These are phyloP conservation scores for Perca fluviatilis DNA, from an alignment of 2,113 vertebrate genomes.

Conservation along the genomic window DNA sequence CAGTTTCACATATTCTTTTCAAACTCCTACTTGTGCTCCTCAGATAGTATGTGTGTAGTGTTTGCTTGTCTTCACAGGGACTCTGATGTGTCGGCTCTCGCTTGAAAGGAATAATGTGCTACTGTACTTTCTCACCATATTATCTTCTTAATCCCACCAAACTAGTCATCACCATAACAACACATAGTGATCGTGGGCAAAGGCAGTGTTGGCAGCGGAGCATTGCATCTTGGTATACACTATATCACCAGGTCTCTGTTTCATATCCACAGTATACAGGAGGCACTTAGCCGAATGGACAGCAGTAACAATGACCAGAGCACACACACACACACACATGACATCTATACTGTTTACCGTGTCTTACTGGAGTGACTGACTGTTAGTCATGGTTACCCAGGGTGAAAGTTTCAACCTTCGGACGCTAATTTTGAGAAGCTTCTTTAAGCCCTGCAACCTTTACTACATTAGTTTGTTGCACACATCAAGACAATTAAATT, in stretches of 20 bases:
- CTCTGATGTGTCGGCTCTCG: neutral
- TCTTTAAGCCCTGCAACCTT: neutral
- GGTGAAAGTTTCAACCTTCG: slow-evolving; percentile 4
- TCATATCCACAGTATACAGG: slow-evolving; percentile 11
- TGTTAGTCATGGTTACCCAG: slow-evolving; percentile 54
- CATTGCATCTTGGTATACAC: slow-evolving; percentile 37
- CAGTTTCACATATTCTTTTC: slow-evolving; percentile 3
- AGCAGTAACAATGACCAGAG: slow-evolving; percentile 46
- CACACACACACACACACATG: slow-evolving; percentile 70
- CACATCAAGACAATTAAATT: too few species aligned
- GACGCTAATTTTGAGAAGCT: slow-evolving; percentile 5
- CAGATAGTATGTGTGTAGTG: neutral
- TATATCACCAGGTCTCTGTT: slow-evolving; percentile 44
- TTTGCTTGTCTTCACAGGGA: slow-evolving; percentile 6
- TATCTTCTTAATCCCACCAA: neutral
- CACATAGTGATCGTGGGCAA: slow-evolving; percentile 4
- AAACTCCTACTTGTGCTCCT: slow-evolving; percentile 1
- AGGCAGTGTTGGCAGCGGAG: slow-evolving; percentile 26
- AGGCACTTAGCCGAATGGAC: slow-evolving; percentile 17
- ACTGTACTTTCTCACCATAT: slow-evolving; percentile 10
- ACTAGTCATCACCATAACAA: slow-evolving; percentile 48
- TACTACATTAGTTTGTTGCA: too few species aligned
- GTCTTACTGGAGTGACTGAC: slow-evolving; percentile 19
- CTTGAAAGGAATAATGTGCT: neutral
- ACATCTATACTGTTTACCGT: slow-evolving; percentile 59